Conservation (phyloP, 23 tunicate species). For the Aplidium turbinatum region DNA sequence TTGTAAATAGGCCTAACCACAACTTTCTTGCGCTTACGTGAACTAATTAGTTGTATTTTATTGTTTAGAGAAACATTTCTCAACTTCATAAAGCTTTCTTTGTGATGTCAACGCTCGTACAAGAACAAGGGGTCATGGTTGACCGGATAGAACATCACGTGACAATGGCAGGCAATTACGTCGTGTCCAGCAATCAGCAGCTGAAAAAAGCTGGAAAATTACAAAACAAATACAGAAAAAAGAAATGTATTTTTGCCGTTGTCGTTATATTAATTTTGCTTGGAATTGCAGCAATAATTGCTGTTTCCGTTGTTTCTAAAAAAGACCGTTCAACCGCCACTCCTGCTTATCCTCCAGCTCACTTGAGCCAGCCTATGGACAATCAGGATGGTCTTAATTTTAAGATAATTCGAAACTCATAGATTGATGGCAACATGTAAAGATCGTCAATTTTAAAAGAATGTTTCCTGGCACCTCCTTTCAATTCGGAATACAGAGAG, state of each 20-base stretch:
- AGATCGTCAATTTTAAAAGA: too few species aligned
- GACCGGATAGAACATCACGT: constrained; percentile 75
- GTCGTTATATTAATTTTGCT: constrained; percentile 32
- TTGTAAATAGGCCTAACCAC: too few species aligned
- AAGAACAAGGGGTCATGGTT: constrained; percentile 81
- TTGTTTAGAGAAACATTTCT: constrained; percentile 48
- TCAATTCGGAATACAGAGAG: too few species aligned
- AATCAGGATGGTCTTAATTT: too few species aligned
- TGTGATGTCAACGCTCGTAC: constrained; percentile 62
- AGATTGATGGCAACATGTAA: too few species aligned
- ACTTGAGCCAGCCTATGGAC: too few species aligned
- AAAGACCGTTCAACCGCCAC: background rate
- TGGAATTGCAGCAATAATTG: constrained; percentile 54
- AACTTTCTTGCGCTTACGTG: too few species aligned
- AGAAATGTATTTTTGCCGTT: constrained; percentile 50
- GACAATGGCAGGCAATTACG: constrained; percentile 61
- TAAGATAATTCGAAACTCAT: too few species aligned
- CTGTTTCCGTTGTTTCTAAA: constrained; percentile 32
- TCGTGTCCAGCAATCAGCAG: constrained; percentile 53
- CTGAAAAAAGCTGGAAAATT: constrained; percentile 75
- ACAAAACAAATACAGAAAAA: constrained; percentile 81
- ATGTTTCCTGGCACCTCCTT: too few species aligned
- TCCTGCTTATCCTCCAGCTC: background rate
- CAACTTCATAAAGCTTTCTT: constrained; percentile 71
- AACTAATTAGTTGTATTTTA: background rate